These are phyloP conservation scores for Xyrichtys novacula DNA, from an alignment of 2,797 vertebrate species.

Conservation along the genomic window DNA sequence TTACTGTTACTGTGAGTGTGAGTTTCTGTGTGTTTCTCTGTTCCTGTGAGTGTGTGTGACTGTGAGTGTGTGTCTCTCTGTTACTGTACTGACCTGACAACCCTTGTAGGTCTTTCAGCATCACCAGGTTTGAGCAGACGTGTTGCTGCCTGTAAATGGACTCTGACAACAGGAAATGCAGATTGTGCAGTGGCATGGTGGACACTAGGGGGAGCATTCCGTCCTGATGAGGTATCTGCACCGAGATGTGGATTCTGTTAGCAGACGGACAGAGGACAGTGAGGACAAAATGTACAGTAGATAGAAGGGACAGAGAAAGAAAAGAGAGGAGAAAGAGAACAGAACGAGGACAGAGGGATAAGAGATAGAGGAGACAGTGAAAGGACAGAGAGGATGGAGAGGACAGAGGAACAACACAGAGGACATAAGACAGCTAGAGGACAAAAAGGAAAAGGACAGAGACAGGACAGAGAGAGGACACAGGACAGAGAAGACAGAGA, in stretches of 20 bases:
- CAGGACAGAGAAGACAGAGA: too few relatives aligned
- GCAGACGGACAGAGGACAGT: conserved; percentile 20
- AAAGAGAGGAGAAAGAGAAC: too few relatives aligned
- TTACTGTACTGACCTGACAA: conserved; percentile 87
- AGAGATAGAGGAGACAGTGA: too few relatives aligned
- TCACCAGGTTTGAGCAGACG: conserved; percentile 95
- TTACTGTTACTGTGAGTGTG: background rate
- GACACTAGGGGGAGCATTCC: conserved; percentile 98
- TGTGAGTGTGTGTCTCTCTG: conserved; percentile 5
- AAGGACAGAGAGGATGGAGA: too few relatives aligned
- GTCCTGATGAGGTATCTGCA: conserved; percentile 99
- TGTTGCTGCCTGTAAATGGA: conserved; percentile 98
- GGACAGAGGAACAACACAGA: too few relatives aligned
- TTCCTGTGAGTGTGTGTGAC: background rate
- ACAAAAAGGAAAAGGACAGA: too few relatives aligned
- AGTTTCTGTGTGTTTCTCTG: background rate
- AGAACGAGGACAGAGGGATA: too few relatives aligned
- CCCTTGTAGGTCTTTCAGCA: conserved; percentile 89
- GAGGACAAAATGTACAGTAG: too few relatives aligned
- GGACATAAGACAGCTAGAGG: too few relatives aligned
- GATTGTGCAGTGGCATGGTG: conserved; percentile 96
- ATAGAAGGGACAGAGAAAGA: too few relatives aligned
- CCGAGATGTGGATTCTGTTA: conserved; percentile 97
- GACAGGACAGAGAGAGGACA: too few relatives aligned
- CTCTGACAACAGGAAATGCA: conserved; percentile 97